phyloP scores from a whole-genome alignment of 2,797 vertebrate genomes.

The Steatocranus sp. region DNA sequence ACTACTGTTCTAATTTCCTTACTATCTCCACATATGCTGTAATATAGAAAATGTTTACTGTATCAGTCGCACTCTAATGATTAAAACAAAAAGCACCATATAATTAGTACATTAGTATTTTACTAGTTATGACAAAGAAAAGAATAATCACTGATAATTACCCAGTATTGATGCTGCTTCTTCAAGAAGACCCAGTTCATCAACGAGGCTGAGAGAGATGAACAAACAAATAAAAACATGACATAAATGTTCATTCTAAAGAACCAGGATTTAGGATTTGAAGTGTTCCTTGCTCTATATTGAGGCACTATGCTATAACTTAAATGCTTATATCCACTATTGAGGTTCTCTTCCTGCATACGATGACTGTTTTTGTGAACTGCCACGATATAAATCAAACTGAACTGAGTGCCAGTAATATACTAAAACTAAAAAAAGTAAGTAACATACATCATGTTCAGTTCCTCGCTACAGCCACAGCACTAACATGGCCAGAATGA shows the following conservation, averaged over 20 bases:
- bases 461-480: background rate
- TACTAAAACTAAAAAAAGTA: background rate
- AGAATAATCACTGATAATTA: conserved; percentile 19
- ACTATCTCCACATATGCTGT: background rate
- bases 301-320: background rate
- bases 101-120: background rate
- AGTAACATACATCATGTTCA: background rate
- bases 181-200: conserved; percentile 76
- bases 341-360: background rate
- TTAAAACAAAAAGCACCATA: background rate
- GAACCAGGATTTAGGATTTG: background rate
- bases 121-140: background rate
- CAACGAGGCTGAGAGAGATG: conserved; percentile 47
- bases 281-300: background rate
- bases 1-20: background rate
- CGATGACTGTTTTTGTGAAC: background rate
- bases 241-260: background rate
- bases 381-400: background rate
- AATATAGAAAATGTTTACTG: background rate
- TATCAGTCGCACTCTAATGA: background rate
- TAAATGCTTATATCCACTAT: background rate
- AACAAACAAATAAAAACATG: background rate
- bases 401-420: background rate
- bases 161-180: conserved; percentile 78
- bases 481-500: background rate